These are phyloP conservation scores for Tragelaphus buxtoni DNA, from an alignment of 2,113 vertebrate genomes.

Conservation along the genomic window DNA sequence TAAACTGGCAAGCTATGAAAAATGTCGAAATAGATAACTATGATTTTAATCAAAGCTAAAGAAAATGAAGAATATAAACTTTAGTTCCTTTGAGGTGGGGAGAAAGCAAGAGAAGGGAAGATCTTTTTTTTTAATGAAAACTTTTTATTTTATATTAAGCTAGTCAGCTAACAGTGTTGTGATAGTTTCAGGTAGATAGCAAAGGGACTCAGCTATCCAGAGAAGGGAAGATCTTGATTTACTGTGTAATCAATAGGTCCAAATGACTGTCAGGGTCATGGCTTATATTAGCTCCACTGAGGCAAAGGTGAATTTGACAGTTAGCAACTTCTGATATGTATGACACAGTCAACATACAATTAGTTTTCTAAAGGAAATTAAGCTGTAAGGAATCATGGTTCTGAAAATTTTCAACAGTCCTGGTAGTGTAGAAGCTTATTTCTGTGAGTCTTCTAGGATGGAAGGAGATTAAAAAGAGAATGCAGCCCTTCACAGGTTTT, in stretches of 20 bases:
- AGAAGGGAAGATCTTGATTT: neutral
- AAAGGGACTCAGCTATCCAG: neutral
- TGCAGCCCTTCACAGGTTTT: neutral
- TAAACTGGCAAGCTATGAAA: neutral
- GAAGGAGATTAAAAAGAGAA: neutral
- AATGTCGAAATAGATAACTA: constrained; percentile 14
- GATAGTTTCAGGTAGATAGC: neutral
- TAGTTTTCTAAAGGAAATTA: neutral
- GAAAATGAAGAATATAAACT: neutral
- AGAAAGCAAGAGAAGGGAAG: neutral
- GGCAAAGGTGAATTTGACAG: neutral
- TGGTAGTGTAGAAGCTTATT: neutral
- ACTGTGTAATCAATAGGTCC: neutral
- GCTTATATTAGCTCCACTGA: neutral
- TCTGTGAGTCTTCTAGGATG: neutral
- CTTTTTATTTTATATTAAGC: neutral
- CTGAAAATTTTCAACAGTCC: neutral
- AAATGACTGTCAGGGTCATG: neutral
- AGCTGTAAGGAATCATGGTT: neutral
- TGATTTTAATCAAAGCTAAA: neutral
- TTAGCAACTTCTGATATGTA: neutral
- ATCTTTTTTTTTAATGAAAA: neutral
- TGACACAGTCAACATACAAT: neutral
- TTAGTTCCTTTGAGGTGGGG: neutral
- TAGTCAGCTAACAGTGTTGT: neutral